phyloP scores from a whole-genome alignment of 23 tunicate genomes.

The Diplosoma virens region DNA sequence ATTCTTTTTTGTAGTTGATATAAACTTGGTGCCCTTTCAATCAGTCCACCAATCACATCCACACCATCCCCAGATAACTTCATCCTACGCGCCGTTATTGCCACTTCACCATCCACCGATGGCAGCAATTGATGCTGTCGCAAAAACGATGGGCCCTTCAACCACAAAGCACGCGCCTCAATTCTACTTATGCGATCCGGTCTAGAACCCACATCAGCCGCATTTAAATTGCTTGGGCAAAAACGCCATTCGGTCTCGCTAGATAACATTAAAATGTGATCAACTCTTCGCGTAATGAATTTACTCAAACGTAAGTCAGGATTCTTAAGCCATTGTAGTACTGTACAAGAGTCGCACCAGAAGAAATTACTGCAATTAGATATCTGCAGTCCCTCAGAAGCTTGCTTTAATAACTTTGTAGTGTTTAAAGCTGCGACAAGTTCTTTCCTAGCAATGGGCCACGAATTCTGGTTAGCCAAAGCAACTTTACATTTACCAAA shows the following conservation, averaged over 20 bases:
- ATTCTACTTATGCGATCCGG: no score
- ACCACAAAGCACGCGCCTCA: background rate
- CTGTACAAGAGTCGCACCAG: conserved; percentile 4
- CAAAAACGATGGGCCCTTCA: no score
- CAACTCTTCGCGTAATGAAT: background rate
- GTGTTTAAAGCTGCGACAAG: background rate
- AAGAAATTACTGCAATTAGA: background rate
- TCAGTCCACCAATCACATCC: background rate
- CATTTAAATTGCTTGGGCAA: background rate
- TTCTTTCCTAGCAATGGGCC: conserved; percentile 13
- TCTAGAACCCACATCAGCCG: conserved; percentile 7
- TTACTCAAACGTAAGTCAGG: conserved; percentile 1
- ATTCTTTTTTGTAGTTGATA: conserved; percentile 5
- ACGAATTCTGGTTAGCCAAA: background rate
- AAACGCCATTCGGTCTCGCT: background rate
- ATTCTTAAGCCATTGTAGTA: conserved; percentile 11
- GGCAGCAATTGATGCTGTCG: no score
- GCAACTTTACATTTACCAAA: background rate
- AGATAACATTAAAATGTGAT: background rate
- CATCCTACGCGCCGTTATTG: no score
- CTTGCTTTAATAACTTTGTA: background rate
- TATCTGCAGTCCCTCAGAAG: background rate
- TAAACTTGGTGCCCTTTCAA: background rate
- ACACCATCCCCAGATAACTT: no score
- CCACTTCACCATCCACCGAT: no score